Evolutionary conservation across 2,113 vertebrate species (phyloP), one percentile per base, ranked within the genome.

Genomic region (Cheilinus undulatus): DNA sequence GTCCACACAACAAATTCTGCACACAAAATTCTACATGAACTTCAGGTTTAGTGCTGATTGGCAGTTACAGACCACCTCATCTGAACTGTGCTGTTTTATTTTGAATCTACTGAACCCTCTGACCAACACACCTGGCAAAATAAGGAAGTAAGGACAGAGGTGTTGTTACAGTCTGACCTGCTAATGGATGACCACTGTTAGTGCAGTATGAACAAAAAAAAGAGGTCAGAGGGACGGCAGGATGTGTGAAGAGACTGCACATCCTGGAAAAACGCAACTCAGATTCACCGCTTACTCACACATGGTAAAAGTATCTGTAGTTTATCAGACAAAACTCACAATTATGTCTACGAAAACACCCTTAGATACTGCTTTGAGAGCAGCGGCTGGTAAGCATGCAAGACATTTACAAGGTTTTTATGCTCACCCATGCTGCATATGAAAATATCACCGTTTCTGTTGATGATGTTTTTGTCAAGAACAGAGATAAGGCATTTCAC

Each of bases 211-310:
- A 61, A 69, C 64, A 58, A 57, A 59, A 80, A 49, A 68, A 76
- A 85, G 71, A 78, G 78, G 74, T 65, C 80, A 73, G 51, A 60
- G 66, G 69, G 49, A 62, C n/a, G 53, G 60, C 76, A 83, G 82
- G 84, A 86, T 80, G 76, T 65, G 54, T 43, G 80, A 6, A 42
- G 48, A 30, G 52, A 57, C 13, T 14, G 23, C 61, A 74, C 82
- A 81, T 85, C 76, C 79, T 78, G 65, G 40, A 54, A 53, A 28
- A 20, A 2, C 17, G 42, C 45, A 26, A 11, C 32, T 20, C 8
- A 4, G 5, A 48, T 22, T 43, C 59, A 15, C 28, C 8, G 3
- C 5, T 15, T 5, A 38, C 22, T 1, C 19, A 48, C 45, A 19
- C 38, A 23, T 42, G 19, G 7, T 26, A 14, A 15, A 26, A 13